Evolutionary conservation across 1,140 invertebrate genomes (phyloP).

Genomic region (Aradophagus sp.): DNA sequence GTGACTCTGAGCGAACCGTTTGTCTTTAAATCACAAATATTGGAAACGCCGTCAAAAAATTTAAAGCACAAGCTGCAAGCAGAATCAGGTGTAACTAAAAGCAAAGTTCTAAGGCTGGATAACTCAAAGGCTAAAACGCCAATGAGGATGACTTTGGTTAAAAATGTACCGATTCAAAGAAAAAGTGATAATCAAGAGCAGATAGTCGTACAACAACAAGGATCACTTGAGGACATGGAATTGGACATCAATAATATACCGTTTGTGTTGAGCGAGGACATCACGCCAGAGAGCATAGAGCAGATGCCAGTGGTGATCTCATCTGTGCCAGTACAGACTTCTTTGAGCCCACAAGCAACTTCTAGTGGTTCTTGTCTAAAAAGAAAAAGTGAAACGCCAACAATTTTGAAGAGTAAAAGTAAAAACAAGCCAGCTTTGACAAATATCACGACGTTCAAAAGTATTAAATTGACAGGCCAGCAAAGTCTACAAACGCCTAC

Average conservation of each 20-base stretch:
- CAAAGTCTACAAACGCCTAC: constrained; percentile 55
- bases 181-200: constrained; percentile 72
- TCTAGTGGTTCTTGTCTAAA: constrained; percentile 51
- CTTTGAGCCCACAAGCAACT: constrained; percentile 41
- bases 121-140: constrained; percentile 39
- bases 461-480: no score
- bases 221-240: constrained; percentile 76
- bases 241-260: constrained; percentile 85
- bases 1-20: constrained; percentile 68
- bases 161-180: constrained; percentile 24
- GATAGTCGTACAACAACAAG: constrained; percentile 77
- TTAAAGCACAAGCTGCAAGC: constrained; percentile 66
- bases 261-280: constrained; percentile 81
- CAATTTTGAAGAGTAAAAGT: constrained; percentile 69
- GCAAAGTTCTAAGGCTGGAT: constrained; percentile 67
- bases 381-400: constrained; percentile 67
- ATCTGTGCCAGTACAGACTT: constrained; percentile 71
- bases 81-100: no score
- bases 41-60: constrained; percentile 63
- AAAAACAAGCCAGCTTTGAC: constrained; percentile 72
- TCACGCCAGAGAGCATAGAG: constrained; percentile 78
- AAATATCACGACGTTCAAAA: constrained; percentile 68
- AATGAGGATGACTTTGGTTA: constrained; percentile 36
- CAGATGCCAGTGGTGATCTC: constrained; percentile 81
- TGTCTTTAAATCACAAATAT: constrained; percentile 68